phyloP scores from a whole-genome alignment of 1,140 invertebrate species.

The Cotesia vestalis region DNA sequence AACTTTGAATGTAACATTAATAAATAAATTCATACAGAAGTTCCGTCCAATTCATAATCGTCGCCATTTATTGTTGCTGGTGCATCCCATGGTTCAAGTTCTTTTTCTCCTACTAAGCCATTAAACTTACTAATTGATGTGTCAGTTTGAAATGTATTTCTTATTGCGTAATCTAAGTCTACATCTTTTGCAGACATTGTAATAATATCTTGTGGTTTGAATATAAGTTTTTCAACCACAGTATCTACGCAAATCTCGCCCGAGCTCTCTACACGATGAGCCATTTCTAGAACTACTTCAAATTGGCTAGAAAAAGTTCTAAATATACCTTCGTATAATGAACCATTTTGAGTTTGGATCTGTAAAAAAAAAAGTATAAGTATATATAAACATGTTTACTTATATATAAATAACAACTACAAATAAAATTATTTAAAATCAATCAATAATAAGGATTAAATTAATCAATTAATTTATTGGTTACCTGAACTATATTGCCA shows the following conservation, averaged over 20 bases:
- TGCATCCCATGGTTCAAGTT: conserved; percentile 89
- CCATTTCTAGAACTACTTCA: conserved; percentile 85
- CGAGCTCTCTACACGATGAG: conserved; percentile 79
- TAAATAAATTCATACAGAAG: conserved; percentile 57
- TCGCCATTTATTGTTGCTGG: conserved; percentile 73
- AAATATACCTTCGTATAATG: conserved; percentile 86
- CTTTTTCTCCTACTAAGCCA: conserved; percentile 76
- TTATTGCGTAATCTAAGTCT: conserved; percentile 87
- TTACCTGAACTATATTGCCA: conserved; percentile 79
- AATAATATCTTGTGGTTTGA: conserved; percentile 84
- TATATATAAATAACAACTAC: no score
- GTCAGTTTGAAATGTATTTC: conserved; percentile 87
- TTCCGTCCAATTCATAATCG: conserved; percentile 73
- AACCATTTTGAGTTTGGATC: conserved; percentile 82
- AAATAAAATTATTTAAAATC: background rate
- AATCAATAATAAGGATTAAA: background rate
- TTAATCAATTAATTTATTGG: background rate
- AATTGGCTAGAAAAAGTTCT: conserved; percentile 85
- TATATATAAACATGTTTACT: conserved; percentile 8
- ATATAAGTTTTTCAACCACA: conserved; percentile 84
- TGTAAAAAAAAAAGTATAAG: conserved; percentile 45
- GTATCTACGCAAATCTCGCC: conserved; percentile 73
- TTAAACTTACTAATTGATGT: conserved; percentile 76
- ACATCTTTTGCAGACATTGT: conserved; percentile 81
- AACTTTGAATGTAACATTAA: conserved; percentile 28